Base-by-base conservation (phyloP, 2,797 vertebrate species). In the Sebastes wilsoni region DNA sequence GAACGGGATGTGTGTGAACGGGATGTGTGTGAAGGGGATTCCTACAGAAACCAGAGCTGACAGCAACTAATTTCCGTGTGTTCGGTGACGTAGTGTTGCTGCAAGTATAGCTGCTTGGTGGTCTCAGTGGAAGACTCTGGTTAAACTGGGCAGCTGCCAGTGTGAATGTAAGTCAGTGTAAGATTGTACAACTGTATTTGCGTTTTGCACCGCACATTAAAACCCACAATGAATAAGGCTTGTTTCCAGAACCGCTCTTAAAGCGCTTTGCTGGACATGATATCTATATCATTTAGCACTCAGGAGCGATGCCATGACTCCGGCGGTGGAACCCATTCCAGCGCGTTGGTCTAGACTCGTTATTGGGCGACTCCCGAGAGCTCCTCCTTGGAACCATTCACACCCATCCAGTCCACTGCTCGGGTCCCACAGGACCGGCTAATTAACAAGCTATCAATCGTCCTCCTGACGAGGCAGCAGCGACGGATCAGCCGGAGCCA, bases 371-470 rank as follows among this genome's bases (percentile, higher is more conserved):
- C 72, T 20, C 56, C 22, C 6, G 0, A 18, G 75, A 76, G 66
- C 75, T 81, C 70, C 66, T 77, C 73, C 55, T 49, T 49, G 83
- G 80, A 81, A 71, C 54, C 62, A 3, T 79, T 87, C 85, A 85
- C 85, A 85, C 84, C 87, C 83, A 75, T 68, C 78, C 75, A 77
- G 83, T 80, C 68, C 81, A 62, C 78, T 49, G 82, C 64, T 30
- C 14, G n/a, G 2, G 80, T 87, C 90, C 88, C 88, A 61, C 80
- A 78, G 83, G 90, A 84, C 30, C 84, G 38, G 84, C 65, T 85
- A 83, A 91, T 89, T 87, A 89, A 85, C 70, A 5, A 83, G 82
- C 86, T 27, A 90, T 92, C 88, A 88, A 91, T 90, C 88, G 75
- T 76, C 14, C 84, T 68, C 14, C 86, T 83, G 86, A 88, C 46